Evolutionary conservation across 1,140 invertebrate genomes (phyloP).

Genomic region (Cheumatopsyche charites): DNA sequence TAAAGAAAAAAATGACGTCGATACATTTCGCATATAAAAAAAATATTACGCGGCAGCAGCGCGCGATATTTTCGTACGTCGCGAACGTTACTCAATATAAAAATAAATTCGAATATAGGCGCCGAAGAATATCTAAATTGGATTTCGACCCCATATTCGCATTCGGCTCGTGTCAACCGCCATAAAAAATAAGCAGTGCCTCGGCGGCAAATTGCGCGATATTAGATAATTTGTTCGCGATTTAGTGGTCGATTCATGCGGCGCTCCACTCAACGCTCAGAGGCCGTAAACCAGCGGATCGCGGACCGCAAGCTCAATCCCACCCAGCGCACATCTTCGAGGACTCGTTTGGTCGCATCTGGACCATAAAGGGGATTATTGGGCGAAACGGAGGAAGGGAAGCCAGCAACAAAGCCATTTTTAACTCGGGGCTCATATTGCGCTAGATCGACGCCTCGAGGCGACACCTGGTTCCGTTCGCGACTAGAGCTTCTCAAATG

Average conservation of each 20-base stretch:
- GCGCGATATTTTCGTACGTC: no score
- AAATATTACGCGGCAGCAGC: no score
- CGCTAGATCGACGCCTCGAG: background rate
- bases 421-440: constrained; percentile 16
- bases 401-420: constrained; percentile 9
- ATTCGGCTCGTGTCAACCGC: no score
- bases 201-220: constrained; percentile 6
- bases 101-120: no score
- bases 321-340: background rate
- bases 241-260: constrained; percentile 13
- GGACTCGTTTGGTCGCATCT: constrained; percentile 9
- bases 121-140: no score
- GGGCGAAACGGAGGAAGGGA: no score
- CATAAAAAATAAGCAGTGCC: no score
- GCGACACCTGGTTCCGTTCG: constrained; percentile 7
- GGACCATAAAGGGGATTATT: constrained; percentile 20
- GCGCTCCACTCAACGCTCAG: background rate
- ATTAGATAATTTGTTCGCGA: constrained; percentile 25
- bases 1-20: no score
- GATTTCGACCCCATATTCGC: no score
- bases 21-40: no score
- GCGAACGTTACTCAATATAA: no score
- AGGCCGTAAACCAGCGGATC: background rate
- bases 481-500: background rate
- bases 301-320: background rate